Percentiles rank a stretch among this genome's conserved stretches.
These are phyloP conservation scores for Polymixis flavicincta DNA, from an alignment of 2,888 invertebrate species.

Conservation along the genomic window DNA sequence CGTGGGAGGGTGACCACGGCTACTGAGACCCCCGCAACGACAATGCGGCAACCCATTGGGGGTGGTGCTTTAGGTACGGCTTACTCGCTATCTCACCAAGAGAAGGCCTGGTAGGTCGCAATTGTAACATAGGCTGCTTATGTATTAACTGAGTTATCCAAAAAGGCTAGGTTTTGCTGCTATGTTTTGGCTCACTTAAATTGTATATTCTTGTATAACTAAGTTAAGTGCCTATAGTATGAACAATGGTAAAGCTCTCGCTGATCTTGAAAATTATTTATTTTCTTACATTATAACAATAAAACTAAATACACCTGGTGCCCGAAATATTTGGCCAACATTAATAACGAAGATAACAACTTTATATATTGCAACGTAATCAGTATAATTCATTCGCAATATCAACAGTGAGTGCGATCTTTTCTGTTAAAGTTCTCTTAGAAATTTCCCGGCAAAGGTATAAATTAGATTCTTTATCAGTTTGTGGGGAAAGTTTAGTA, in stretches of 20 bases:
- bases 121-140: too few relatives aligned
- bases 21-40: too few relatives aligned
- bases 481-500: conserved; percentile 78
- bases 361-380: conserved; percentile 69
- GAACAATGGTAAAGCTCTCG: not conserved
- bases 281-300: conserved; percentile 20
- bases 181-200: too few relatives aligned
- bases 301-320: conserved; percentile 34
- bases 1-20: too few relatives aligned
- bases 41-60: too few relatives aligned
- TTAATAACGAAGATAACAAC: conserved; percentile 61
- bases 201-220: too few relatives aligned
- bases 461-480: conserved; percentile 85
- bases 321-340: conserved; percentile 50
- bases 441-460: conserved; percentile 75
- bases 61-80: too few relatives aligned
- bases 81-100: too few relatives aligned
- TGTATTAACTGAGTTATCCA: too few relatives aligned
- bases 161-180: too few relatives aligned
- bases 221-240: not conserved
- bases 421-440: conserved; percentile 73
- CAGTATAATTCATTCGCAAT: conserved; percentile 71
- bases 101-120: too few relatives aligned
- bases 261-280: conserved; percentile 3
- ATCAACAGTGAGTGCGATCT: conserved; percentile 72